Conservation (phyloP, 2,113 vertebrate species). For the Psephotus haematonotus region DNA sequence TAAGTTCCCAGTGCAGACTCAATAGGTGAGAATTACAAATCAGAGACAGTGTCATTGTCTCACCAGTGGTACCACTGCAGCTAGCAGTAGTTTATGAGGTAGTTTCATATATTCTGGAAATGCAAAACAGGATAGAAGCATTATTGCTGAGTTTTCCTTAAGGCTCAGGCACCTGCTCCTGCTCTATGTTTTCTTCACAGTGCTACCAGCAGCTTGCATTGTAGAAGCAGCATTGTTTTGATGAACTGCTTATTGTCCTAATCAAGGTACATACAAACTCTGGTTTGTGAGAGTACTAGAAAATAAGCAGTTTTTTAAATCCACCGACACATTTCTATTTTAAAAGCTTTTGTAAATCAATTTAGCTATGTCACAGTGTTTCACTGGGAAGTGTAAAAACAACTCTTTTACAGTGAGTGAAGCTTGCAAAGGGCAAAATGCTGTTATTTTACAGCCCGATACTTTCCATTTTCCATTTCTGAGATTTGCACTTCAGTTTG, state of each 20-base stretch:
- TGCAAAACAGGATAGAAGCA: neutral
- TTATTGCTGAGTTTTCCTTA: slow-evolving; percentile 3
- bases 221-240: neutral
- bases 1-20: neutral
- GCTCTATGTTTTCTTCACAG: neutral
- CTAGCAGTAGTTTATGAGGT: neutral
- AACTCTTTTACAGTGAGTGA: neutral
- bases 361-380: neutral
- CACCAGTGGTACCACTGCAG: neutral
- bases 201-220: neutral
- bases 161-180: neutral
- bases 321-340: neutral
- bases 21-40: neutral
- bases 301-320: slow-evolving; percentile 5
- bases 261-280: neutral
- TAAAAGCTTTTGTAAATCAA: slow-evolving; percentile 46
- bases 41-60: neutral
- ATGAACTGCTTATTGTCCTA: neutral
- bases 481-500: neutral
- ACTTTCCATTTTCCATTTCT: slow-evolving; percentile 22
- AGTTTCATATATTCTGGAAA: neutral
- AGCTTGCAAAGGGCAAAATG: neutral
- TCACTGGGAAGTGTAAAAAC: slow-evolving; percentile 3
- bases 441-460: slow-evolving; percentile 32
- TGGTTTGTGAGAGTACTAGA: neutral